phyloP scores from a whole-genome alignment of 1,140 invertebrate species.

The Hypothenemus hampei region DNA sequence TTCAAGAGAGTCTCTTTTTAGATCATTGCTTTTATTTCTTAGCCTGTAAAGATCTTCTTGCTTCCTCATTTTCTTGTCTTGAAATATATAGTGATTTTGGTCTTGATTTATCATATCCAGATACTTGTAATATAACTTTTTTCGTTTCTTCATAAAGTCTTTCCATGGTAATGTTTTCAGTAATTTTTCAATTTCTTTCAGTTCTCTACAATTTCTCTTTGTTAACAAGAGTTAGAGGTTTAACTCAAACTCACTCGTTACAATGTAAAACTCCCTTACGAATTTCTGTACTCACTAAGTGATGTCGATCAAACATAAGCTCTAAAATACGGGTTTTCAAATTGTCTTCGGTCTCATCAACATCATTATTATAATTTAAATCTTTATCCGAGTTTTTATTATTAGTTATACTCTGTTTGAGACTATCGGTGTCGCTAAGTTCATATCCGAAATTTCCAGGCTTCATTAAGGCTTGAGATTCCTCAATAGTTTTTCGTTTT shows the following conservation, averaged over 20 bases:
- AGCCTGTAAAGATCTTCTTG: constrained; percentile 22
- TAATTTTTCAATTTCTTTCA: constrained; percentile 31
- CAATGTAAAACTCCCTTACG: constrained; percentile 25
- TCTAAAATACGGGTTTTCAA: constrained; percentile 7
- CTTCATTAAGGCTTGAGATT: background rate
- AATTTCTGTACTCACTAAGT: constrained; percentile 28
- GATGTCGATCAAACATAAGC: constrained; percentile 32
- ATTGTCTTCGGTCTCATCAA: background rate
- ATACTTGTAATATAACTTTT: constrained; percentile 19
- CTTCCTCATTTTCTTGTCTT: constrained; percentile 12
- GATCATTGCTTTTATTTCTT: constrained; percentile 9
- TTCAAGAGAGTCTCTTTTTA: constrained; percentile 1
- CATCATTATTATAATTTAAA: too few relatives aligned
- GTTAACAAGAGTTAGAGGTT: constrained; percentile 6
- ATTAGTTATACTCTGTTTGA: too few relatives aligned
- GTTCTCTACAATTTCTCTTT: constrained; percentile 21
- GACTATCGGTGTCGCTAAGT: too few relatives aligned
- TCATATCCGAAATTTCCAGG: constrained; percentile 1
- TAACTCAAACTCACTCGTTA: constrained; percentile 6
- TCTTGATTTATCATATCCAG: background rate
- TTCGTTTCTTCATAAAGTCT: constrained; percentile 29
- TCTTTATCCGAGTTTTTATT: too few relatives aligned
- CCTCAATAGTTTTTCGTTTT: background rate
- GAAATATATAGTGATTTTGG: constrained; percentile 16
- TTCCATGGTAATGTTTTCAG: constrained; percentile 21